Evolutionary conservation across 2,888 invertebrate species (phyloP).

Genomic region (Tipula vernalis): DNA sequence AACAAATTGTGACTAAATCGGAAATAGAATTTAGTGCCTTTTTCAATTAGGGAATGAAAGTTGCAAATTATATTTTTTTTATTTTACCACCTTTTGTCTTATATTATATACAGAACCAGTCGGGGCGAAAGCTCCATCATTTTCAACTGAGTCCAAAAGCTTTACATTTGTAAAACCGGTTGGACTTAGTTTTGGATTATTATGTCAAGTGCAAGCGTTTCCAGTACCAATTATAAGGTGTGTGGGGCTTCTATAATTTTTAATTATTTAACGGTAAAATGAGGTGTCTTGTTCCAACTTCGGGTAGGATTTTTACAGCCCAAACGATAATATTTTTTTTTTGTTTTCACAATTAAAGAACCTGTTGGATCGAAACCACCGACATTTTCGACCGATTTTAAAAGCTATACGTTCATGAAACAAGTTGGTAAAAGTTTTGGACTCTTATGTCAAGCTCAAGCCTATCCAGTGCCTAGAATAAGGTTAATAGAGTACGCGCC

Average conservation of each 20-base stretch:
- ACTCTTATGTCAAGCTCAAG: constrained; percentile 56
- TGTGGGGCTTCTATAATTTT: no score
- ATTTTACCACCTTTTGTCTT: no score
- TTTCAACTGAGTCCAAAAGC: constrained; percentile 33
- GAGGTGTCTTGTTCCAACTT: not conserved
- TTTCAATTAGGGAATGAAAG: not conserved
- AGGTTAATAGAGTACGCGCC: constrained; percentile 38
- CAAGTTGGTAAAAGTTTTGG: constrained; percentile 39
- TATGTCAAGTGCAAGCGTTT: constrained; percentile 41
- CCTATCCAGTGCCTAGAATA: constrained; percentile 56
- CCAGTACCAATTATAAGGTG: no score
- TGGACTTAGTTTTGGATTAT: constrained; percentile 41
- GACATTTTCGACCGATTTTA: constrained; percentile 45
- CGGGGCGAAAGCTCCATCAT: no score
- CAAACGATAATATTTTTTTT: not conserved
- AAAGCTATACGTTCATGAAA: constrained; percentile 40
- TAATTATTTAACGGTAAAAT: not conserved
- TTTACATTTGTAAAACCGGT: constrained; percentile 38
- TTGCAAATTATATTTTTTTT: not conserved
- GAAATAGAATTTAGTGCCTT: not conserved
- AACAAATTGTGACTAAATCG: not conserved
- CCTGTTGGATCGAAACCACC: constrained; percentile 48
- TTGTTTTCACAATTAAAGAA: constrained; percentile 28
- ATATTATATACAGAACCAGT: no score
- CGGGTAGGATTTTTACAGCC: not conserved